These are phyloP conservation scores for Scaptomyza hsui DNA, from an alignment of 1,140 invertebrate genomes.

Conservation along the genomic window DNA sequence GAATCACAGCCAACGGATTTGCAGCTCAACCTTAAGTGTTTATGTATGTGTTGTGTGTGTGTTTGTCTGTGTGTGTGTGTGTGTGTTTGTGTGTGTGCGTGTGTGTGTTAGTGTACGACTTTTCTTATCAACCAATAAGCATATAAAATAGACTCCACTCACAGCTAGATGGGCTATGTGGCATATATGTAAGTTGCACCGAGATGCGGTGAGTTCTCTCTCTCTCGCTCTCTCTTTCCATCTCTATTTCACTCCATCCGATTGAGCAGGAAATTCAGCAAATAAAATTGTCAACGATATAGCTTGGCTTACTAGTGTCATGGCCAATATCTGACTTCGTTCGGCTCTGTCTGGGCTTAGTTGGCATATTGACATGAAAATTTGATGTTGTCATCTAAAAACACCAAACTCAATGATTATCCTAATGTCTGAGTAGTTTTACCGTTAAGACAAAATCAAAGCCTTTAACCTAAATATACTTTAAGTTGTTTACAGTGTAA, in stretches of 20 bases:
- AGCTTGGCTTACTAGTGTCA: not conserved
- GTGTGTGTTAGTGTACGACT: not conserved
- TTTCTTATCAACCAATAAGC: not conserved
- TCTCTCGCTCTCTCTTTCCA: too few species aligned
- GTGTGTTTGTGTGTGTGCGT: too few species aligned
- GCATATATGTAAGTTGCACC: not conserved
- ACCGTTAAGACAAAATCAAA: too few species aligned
- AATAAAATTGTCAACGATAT: slow-evolving; percentile 1
- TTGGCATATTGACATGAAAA: not conserved
- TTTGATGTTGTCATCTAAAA: too few species aligned
- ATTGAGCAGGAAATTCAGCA: not conserved
- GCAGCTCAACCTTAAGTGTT: not conserved
- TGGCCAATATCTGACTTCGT: not conserved
- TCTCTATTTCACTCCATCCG: too few species aligned
- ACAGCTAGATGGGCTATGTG: too few species aligned
- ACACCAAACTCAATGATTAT: too few species aligned
- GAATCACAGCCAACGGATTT: not conserved
- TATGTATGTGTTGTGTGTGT: too few species aligned
- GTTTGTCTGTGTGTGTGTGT: too few species aligned
- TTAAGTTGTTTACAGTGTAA: too few species aligned
- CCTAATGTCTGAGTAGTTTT: not conserved
- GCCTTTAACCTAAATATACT: too few species aligned
- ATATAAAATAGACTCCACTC: not conserved
- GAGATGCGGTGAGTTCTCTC: not conserved
- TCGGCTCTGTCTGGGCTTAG: not conserved